These are phyloP conservation scores for Drosophila mimetica DNA, from an alignment of 2,888 invertebrate species.

Conservation along the genomic window DNA sequence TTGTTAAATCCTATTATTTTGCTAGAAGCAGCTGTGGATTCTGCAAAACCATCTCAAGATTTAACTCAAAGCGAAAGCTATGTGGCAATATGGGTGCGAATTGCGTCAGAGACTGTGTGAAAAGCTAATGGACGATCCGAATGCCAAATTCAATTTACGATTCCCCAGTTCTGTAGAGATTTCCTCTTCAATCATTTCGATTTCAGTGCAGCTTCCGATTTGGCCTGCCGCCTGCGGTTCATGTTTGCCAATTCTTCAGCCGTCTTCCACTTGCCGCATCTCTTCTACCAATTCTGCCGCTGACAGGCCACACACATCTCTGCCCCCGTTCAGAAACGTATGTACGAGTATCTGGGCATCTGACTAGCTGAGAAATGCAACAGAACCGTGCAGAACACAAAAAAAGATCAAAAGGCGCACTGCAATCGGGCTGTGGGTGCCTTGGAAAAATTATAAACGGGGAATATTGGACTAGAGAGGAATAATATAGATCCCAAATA, in stretches of 20 bases:
- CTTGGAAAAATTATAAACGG: neutral
- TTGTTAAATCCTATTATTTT: neutral
- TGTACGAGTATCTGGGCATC: slow-evolving; percentile 6
- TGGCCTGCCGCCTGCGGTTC: slow-evolving; percentile 27
- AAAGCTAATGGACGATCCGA: slow-evolving; percentile 44
- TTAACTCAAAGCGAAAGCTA: slow-evolving; percentile 61
- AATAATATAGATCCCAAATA: too few relatives aligned
- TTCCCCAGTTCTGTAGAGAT: slow-evolving; percentile 36
- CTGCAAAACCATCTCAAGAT: slow-evolving; percentile 43
- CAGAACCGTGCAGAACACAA: slow-evolving; percentile 46
- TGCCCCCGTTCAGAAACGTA: neutral
- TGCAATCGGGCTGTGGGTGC: slow-evolving; percentile 52
- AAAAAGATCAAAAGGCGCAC: slow-evolving; percentile 72
- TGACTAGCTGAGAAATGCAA: slow-evolving; percentile 33
- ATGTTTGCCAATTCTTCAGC: slow-evolving; percentile 40
- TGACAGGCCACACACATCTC: slow-evolving; percentile 49
- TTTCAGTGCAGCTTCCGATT: slow-evolving; percentile 50
- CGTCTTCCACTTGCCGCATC: slow-evolving; percentile 48
- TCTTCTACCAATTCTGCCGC: slow-evolving; percentile 22
- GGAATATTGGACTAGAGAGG: slow-evolving; percentile 9
- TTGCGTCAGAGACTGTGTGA: slow-evolving; percentile 66
- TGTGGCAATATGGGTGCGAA: slow-evolving; percentile 66
- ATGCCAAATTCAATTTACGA: slow-evolving; percentile 48
- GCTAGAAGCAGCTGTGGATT: slow-evolving; percentile 2
- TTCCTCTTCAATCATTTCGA: slow-evolving; percentile 33